Evolutionary conservation across 1,140 invertebrate genomes (phyloP).

Genomic region (Coptotermes formosanus): DNA sequence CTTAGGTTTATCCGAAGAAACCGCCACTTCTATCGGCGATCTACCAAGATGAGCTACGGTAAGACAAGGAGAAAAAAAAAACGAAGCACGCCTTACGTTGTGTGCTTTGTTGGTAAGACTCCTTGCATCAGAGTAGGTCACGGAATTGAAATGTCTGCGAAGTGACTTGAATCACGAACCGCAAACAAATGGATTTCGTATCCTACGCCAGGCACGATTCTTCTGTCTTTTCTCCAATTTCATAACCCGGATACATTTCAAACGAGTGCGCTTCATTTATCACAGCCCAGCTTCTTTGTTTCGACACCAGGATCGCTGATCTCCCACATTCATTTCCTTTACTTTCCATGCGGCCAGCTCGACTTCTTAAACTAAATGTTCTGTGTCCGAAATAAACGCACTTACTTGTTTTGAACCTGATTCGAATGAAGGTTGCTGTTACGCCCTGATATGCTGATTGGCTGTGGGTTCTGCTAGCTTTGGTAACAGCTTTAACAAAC

Average conservation of each 20-base stretch:
- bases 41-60: too few relatives aligned
- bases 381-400: too few relatives aligned
- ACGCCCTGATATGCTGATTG: neutral
- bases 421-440: neutral
- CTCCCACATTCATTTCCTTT: neutral
- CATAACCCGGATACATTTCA: slow-evolving; percentile 1
- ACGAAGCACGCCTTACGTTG: neutral
- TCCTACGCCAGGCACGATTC: neutral
- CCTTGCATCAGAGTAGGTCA: slow-evolving; percentile 8
- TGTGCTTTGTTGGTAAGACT: neutral
- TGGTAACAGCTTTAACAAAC: too few relatives aligned
- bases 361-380: too few relatives aligned
- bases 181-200: neutral
- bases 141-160: neutral
- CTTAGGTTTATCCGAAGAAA: too few relatives aligned
- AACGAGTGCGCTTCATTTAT: neutral
- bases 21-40: too few relatives aligned
- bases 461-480: too few relatives aligned
- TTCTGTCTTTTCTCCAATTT: slow-evolving; percentile 11
- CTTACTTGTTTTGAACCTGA: neutral
- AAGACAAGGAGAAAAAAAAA: too few relatives aligned
- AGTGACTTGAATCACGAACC: neutral
- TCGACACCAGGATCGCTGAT: neutral
- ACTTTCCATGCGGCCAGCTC: neutral
- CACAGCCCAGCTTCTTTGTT: neutral